Conservation (phyloP, 2,113 vertebrate genomes). For the Neopipo cinnamomea region DNA sequence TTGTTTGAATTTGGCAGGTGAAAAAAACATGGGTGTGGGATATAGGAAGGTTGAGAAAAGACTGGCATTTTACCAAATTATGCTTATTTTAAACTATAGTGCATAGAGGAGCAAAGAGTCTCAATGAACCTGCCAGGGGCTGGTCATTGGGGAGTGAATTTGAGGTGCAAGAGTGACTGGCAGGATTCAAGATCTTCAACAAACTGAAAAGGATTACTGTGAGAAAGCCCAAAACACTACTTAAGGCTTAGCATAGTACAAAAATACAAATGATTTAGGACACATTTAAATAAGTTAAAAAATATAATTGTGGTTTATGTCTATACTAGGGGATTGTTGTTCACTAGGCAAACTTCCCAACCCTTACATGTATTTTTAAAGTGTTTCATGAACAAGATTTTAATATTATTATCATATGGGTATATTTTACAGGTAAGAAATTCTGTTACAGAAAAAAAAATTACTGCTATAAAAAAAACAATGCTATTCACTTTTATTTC, state of each 20-base stretch:
- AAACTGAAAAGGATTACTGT: not conserved
- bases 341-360: not conserved
- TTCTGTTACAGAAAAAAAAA: not conserved
- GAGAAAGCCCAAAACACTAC: not conserved
- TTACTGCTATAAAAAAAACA: not conserved
- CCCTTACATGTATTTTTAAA: not conserved
- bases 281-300: not conserved
- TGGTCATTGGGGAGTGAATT: not conserved
- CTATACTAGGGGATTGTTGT: not conserved
- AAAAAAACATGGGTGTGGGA: conserved; percentile 72
- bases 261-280: not conserved
- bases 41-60: conserved; percentile 42
- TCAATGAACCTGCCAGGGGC: conserved; percentile 28
- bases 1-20: conserved; percentile 76
- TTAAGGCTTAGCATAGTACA: not conserved
- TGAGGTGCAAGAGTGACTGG: not conserved
- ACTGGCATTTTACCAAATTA: conserved; percentile 51
- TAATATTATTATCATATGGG: not conserved
- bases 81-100: conserved; percentile 56
- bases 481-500: not conserved
- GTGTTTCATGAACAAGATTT: not conserved
- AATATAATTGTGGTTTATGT: not conserved
- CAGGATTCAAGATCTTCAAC: not conserved
- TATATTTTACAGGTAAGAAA: not conserved
- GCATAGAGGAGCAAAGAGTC: conserved; percentile 34